Evolutionary conservation across 2,888 invertebrate genomes (phyloP).

Genomic region (Dastarcus helophoroides): DNA sequence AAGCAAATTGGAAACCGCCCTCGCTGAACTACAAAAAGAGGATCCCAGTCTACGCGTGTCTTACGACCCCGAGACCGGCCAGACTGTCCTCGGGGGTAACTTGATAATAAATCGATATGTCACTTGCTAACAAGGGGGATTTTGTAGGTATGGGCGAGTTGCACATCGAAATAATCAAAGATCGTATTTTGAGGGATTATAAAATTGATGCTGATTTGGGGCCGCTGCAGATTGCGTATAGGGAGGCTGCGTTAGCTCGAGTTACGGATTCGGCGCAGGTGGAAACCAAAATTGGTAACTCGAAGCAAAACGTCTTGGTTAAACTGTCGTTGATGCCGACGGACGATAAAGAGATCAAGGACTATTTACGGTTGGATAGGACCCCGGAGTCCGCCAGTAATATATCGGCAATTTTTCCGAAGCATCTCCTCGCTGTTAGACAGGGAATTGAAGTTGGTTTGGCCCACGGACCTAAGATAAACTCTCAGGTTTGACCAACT

Average conservation of each 20-base stretch:
- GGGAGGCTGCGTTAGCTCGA: slow-evolving; percentile 52
- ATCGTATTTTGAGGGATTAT: slow-evolving; percentile 78
- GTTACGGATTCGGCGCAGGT: slow-evolving; percentile 40
- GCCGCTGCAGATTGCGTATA: slow-evolving; percentile 83
- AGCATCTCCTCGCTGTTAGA: slow-evolving; percentile 55
- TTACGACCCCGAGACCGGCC: slow-evolving; percentile 69
- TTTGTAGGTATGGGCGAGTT: slow-evolving; percentile 89
- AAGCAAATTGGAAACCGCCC: slow-evolving; percentile 63
- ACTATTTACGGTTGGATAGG: slow-evolving; percentile 47
- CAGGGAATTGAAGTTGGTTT: slow-evolving; percentile 62
- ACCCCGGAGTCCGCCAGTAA: slow-evolving; percentile 56
- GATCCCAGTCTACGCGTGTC: slow-evolving; percentile 81
- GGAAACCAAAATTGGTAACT: slow-evolving; percentile 53
- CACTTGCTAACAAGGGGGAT: too few species aligned
- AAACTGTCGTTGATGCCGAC: slow-evolving; percentile 49
- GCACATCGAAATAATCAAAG: slow-evolving; percentile 87
- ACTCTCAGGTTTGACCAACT: slow-evolving; percentile 53
- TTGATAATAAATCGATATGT: slow-evolving; percentile 7
- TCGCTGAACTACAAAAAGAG: slow-evolving; percentile 71
- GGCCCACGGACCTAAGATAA: slow-evolving; percentile 71
- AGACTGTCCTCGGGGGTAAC: slow-evolving; percentile 68
- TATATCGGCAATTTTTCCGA: slow-evolving; percentile 52
- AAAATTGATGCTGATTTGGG: slow-evolving; percentile 87
- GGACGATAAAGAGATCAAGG: slow-evolving; percentile 21
- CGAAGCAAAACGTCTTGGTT: slow-evolving; percentile 49